phyloP scores from a whole-genome alignment of 2,113 vertebrate genomes.

The Monarcha castaneiventris region DNA sequence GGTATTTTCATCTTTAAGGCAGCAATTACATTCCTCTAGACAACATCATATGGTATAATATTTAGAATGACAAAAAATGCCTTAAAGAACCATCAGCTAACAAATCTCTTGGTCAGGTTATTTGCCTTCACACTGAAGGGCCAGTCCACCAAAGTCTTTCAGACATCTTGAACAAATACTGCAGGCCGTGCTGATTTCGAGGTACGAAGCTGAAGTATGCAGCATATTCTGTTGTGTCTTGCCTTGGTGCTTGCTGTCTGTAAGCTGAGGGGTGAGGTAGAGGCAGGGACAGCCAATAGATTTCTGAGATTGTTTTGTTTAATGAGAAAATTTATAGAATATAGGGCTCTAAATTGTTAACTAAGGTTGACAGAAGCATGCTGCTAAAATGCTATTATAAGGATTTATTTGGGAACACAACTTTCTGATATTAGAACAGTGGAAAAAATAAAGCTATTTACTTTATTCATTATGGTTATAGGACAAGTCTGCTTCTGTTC shows the following conservation, averaged over 20 bases:
- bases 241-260: neutral
- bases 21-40: neutral
- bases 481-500: neutral
- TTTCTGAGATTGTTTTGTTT: neutral
- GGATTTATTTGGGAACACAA: neutral
- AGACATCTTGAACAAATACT: neutral
- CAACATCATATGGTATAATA: neutral
- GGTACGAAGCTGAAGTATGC: neutral
- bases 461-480: neutral
- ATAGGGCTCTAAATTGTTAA: neutral
- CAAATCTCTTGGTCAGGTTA: neutral
- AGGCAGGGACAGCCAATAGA: neutral
- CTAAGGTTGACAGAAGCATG: neutral
- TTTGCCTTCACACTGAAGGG: neutral
- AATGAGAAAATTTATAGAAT: neutral
- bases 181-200: neutral
- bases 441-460: neutral
- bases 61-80: neutral
- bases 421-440: neutral
- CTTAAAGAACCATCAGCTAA: neutral
- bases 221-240: neutral
- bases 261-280: neutral
- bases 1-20: neutral
- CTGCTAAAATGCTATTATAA: neutral
- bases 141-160: neutral